Base-by-base conservation (phyloP, 2,888 invertebrate genomes). In the Eristalis pertinax region DNA sequence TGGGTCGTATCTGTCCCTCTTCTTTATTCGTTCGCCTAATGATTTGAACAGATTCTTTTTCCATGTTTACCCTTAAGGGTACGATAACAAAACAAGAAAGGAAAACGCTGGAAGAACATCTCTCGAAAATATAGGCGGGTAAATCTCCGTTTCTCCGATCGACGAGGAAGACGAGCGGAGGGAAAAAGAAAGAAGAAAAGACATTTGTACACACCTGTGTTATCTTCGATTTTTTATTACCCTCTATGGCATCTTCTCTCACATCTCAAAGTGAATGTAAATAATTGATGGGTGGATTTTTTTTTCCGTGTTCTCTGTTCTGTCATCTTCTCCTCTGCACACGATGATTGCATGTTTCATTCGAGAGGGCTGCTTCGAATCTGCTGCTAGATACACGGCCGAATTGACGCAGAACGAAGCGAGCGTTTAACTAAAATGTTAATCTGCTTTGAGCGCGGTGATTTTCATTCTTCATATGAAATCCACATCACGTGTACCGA, bases 401-500 rank as follows among this genome's bases (percentile, higher is more conserved):
- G 29, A 15, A 29, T 68, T 38, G 19, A 7, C 32, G 26, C 26
- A 26, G 26, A 26, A 26, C 26, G 29, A 29, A 5, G 4, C n/a
- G 43, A 63, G 26, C 50, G 24, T 35, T 70, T 75, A 24, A 29
- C 60, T 26, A 60, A 50, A 60, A 24, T 22, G 60, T 60, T 58
- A 24, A 67, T 62, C 13, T 50, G 19, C 8, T 24, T 24, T 2
- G 22, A 24, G 11, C 26, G 60, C 26, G 26, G 60, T 4, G 1
- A 24, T 4, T 29, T 60, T 26, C 26, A 26, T 84, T n/a, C 41
- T 76, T 65, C 22, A 15, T 60, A 19, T 22, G 43, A 76, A 73
- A 15, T 38, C 22, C n/a, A 60, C 68, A 69, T 84, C 84, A 84
- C 79, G 76, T 87, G 84, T 76, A 43, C 22, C 29, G 67, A 64